Evolutionary conservation across 2,113 vertebrate genomes (phyloP).

Genomic region (Jacana jacana): DNA sequence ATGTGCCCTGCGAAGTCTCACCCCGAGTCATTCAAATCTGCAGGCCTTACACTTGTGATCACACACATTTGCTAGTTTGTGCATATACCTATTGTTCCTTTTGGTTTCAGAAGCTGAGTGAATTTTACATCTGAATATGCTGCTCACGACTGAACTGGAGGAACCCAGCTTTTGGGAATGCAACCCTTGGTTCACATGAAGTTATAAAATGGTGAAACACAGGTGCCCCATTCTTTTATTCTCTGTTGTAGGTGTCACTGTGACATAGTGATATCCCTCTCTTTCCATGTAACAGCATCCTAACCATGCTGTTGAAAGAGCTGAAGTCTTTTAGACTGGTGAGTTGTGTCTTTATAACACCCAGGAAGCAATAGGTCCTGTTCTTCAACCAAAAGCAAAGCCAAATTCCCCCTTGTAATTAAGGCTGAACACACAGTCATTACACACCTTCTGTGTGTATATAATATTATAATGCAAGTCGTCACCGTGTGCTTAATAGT

Average conservation of each 20-base stretch:
- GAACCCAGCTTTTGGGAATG: background rate
- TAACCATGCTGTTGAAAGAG: background rate
- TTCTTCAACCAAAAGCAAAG: background rate
- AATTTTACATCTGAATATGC: background rate
- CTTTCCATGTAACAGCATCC: background rate
- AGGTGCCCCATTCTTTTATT: background rate
- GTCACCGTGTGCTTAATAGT: conserved; percentile 49
- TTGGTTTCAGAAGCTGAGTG: conserved; percentile 12
- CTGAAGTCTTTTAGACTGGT: background rate
- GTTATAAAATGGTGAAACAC: background rate
- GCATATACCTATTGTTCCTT: background rate
- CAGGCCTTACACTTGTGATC: background rate
- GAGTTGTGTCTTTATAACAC: background rate
- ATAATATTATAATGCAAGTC: conserved; percentile 43
- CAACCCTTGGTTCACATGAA: background rate
- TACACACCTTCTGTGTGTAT: conserved; percentile 29
- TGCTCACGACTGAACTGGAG: background rate
- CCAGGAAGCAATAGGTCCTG: background rate
- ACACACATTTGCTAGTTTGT: background rate
- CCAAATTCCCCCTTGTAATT: conserved; percentile 20
- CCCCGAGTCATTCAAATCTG: background rate
- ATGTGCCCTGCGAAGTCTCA: background rate
- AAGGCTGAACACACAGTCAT: conserved; percentile 54
- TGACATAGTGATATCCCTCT: background rate
- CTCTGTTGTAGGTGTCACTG: background rate